A percentile compares a stretch with the other conserved stretches of the same genome.
Evolutionary conservation across 2,797 vertebrate genomes (phyloP).

Genomic region (Aeoliscus strigatus): DNA sequence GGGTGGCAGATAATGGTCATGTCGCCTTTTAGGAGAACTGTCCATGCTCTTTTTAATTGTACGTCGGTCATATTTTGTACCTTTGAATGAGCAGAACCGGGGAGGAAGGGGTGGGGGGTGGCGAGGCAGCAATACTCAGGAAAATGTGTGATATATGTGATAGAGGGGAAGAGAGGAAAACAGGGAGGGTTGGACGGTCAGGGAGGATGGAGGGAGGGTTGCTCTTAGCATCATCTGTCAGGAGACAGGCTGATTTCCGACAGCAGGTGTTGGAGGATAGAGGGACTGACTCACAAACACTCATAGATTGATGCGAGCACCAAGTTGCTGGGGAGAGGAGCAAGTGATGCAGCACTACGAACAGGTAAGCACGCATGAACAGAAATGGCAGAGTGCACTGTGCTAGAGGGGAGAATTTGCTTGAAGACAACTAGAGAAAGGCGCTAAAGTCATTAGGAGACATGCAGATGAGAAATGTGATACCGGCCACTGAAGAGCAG

Average conservation of each 20-base stretch:
- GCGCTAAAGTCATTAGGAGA: too few relatives aligned
- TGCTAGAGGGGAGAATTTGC: slow-evolving; percentile 6
- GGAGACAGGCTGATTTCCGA: slow-evolving; percentile 53
- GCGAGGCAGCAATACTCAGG: too few relatives aligned
- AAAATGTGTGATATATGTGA: too few relatives aligned
- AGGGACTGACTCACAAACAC: slow-evolving; percentile 48
- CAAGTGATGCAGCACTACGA: slow-evolving; percentile 30
- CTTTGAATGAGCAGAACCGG: too few relatives aligned
- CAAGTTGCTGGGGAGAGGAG: slow-evolving; percentile 43
- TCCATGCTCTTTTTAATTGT: too few relatives aligned
- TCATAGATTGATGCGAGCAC: slow-evolving; percentile 28
- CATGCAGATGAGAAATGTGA: too few relatives aligned
- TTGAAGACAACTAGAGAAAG: slow-evolving; percentile 19
- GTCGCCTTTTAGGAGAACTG: too few relatives aligned
- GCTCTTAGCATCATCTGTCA: slow-evolving; percentile 61
- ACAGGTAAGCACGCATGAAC: slow-evolving; percentile 38
- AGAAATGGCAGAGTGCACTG: slow-evolving; percentile 3
- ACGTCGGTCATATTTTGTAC: too few relatives aligned
- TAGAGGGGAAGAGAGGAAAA: slow-evolving; percentile 20
- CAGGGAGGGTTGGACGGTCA: slow-evolving; percentile 21
- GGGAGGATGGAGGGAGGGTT: slow-evolving; percentile 49
- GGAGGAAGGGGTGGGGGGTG: too few relatives aligned
- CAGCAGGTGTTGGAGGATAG: slow-evolving; percentile 64
- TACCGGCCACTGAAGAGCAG: slow-evolving; percentile 4
- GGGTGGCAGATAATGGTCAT: too few relatives aligned